Conservation (phyloP, 2,888 invertebrate genomes). For the Colostygia pectinataria region DNA sequence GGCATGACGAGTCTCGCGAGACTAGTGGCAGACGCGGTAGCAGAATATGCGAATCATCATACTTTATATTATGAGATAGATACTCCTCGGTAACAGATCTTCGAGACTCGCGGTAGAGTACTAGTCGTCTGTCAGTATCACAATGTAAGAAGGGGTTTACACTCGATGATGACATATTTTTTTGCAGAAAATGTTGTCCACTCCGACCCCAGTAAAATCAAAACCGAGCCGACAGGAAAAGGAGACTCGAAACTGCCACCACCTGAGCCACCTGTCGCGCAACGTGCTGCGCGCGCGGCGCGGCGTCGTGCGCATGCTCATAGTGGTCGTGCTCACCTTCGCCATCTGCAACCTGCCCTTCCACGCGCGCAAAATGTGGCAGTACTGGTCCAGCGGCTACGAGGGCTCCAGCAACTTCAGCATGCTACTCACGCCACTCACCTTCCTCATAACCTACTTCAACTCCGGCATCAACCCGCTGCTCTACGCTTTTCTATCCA, state of each 20-base stretch:
- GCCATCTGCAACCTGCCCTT: constrained; percentile 95
- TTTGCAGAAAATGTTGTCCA: constrained; percentile 41
- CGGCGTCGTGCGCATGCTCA: constrained; percentile 94
- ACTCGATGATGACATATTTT: not conserved
- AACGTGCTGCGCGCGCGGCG: constrained; percentile 91
- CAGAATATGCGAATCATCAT: too few species aligned
- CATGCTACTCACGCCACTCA: constrained; percentile 91
- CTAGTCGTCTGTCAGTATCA: too few species aligned
- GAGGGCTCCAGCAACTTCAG: constrained; percentile 89
- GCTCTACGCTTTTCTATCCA: constrained; percentile 92
- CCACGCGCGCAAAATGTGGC: constrained; percentile 94
- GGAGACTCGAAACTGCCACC: constrained; percentile 81
- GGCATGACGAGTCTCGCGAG: too few species aligned
- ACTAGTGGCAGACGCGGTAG: too few species aligned
- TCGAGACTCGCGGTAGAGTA: too few species aligned
- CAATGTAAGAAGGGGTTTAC: too few species aligned
- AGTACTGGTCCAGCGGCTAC: constrained; percentile 89
- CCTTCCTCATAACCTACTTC: constrained; percentile 93
- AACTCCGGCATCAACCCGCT: constrained; percentile 96
- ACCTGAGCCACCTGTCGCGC: constrained; percentile 87
- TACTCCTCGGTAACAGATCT: too few species aligned
- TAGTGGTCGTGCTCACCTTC: constrained; percentile 94
- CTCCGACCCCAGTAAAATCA: constrained; percentile 50
- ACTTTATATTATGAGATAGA: too few species aligned
- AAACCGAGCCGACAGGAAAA: constrained; percentile 58